These are phyloP conservation scores for Chaetoderma sp. DNA, from an alignment of 2,888 invertebrate genomes.

Conservation along the genomic window DNA sequence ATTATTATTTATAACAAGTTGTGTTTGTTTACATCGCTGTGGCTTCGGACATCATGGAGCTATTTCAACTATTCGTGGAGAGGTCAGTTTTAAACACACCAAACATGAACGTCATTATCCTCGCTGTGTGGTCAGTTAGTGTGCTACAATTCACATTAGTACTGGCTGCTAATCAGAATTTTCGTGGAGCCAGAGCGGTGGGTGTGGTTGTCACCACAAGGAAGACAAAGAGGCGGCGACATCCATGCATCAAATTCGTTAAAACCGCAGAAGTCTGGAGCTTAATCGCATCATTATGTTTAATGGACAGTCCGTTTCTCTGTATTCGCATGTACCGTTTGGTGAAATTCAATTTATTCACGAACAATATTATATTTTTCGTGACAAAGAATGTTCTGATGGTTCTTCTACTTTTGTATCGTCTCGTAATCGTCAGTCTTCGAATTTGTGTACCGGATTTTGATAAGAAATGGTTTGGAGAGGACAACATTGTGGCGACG, in stretches of 20 bases:
- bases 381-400: conserved; percentile 57
- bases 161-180: conserved; percentile 58
- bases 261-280: conserved; percentile 72
- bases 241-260: too few relatives aligned
- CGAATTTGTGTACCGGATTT: too few relatives aligned
- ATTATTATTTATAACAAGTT: too few relatives aligned
- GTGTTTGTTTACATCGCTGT: conserved; percentile 69
- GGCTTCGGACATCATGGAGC: conserved; percentile 62
- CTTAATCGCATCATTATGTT: conserved; percentile 67
- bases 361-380: conserved; percentile 65
- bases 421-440: conserved; percentile 47
- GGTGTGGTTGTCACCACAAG: too few relatives aligned
- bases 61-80: conserved; percentile 58
- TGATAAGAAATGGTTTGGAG: too few relatives aligned
- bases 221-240: too few relatives aligned
- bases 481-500: too few relatives aligned
- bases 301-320: conserved; percentile 72
- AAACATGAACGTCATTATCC: conserved; percentile 52
- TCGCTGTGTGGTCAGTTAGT: conserved; percentile 64
- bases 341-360: conserved; percentile 49
- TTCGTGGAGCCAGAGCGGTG: conserved; percentile 12
- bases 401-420: conserved; percentile 50
- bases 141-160: conserved; percentile 66
- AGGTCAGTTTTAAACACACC: conserved; percentile 48
- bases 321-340: conserved; percentile 55